phyloP scores from a whole-genome alignment of 2,888 invertebrate genomes.

The Stramonita haemastoma region DNA sequence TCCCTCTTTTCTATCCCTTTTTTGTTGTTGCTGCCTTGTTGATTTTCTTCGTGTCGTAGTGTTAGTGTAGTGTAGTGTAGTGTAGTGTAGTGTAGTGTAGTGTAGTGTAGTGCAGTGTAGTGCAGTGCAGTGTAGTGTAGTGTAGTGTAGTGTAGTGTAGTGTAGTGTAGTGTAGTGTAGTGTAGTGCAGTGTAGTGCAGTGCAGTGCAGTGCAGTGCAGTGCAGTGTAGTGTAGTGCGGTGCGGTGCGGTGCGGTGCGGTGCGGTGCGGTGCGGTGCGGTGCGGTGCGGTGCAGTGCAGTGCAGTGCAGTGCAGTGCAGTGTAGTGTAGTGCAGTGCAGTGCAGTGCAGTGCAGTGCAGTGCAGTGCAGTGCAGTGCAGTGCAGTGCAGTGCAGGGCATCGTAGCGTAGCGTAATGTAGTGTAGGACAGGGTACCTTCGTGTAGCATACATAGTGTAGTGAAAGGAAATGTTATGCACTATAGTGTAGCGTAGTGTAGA shows the following conservation, averaged over 20 bases:
- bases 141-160: not conserved
- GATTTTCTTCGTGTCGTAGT: too few species aligned
- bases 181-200: not conserved
- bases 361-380: too few species aligned
- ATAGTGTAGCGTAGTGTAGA: too few species aligned
- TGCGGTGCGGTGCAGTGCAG: not conserved
- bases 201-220: not conserved
- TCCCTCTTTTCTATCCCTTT: too few species aligned
- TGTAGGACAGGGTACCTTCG: too few species aligned
- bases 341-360: too few species aligned
- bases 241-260: not conserved
- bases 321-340: not conserved
- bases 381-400: too few species aligned
- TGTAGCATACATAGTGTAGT: not conserved
- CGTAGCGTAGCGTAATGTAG: too few species aligned
- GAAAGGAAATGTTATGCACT: not conserved
- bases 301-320: not conserved
- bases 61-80: not conserved
- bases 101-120: not conserved
- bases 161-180: not conserved
- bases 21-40: too few species aligned
- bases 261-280: not conserved
- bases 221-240: not conserved
- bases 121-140: not conserved
- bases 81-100: not conserved